phyloP scores from a whole-genome alignment of 2,113 vertebrate genomes.

The Platycercus adscitus region DNA sequence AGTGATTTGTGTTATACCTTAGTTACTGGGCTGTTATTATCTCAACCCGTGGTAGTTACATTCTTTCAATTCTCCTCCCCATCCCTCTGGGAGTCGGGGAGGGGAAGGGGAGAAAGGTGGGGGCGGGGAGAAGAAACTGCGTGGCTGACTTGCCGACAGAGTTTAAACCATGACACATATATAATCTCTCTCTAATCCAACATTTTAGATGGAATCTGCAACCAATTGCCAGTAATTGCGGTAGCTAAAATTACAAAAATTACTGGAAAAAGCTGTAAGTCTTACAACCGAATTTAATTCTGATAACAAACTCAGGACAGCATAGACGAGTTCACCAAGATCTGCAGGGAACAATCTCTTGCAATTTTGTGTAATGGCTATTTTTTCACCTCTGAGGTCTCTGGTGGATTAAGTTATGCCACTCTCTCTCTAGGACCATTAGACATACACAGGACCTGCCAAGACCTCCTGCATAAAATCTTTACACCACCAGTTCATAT shows the following conservation, averaged over 20 bases:
- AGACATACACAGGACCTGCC: neutral
- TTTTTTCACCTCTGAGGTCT: neutral
- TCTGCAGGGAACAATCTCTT: neutral
- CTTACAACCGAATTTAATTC: neutral
- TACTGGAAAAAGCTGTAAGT: neutral
- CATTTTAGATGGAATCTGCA: neutral
- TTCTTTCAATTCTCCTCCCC: too few species aligned
- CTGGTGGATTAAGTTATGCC: neutral
- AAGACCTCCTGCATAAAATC: neutral
- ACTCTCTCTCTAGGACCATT: rapidly evolving
- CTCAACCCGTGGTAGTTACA: too few species aligned
- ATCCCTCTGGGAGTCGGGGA: too few species aligned
- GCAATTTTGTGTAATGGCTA: neutral
- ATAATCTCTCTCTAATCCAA: neutral
- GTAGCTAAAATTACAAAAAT: neutral
- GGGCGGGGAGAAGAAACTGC: too few species aligned
- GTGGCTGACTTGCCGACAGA: too few species aligned
- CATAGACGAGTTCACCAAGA: neutral
- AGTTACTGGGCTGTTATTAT: too few species aligned
- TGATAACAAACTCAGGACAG: neutral
- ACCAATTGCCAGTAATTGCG: neutral
- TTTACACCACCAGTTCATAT: neutral
- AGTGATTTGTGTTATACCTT: too few species aligned
- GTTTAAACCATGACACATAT: too few species aligned
- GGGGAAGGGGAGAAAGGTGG: too few species aligned